Base-by-base conservation (phyloP, 2,888 invertebrate genomes). In the Xestia c-nigrum region DNA sequence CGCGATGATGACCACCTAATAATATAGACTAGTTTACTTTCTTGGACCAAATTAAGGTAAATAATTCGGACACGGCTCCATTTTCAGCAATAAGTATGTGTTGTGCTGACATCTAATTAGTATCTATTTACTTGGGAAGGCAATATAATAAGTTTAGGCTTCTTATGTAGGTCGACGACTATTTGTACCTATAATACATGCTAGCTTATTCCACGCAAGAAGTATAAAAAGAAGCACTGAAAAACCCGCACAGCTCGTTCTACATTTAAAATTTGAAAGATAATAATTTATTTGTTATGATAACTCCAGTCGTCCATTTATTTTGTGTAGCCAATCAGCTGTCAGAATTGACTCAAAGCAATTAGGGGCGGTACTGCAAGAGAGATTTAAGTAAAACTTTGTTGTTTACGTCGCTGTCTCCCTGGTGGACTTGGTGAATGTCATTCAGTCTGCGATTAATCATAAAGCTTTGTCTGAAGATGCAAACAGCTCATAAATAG, bases 361-460 rank as follows among this genome's bases (percentile, higher is more conserved):
- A 94, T 95, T 94, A 94, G 88, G 90, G 89, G 87, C 87, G 88
- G 88, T 86, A 87, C 89, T 89, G 91, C 89, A 89, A 91, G 93
- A 93, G 91, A 91, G 89, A 92, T 94, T 93, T 92, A 91, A 91
- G 90, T 89, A 90, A 92, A 93, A 94, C 90, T 94, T 94, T 91
- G 90, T 92, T 94, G 94, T 94, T 93, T 92, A 92, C 92, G 90
- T 78, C 84, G 50, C 72, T 75, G 81, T 91, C 90, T 76, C 85
- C 47, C 75, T 74, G 80, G 83, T 87, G 86, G 89, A 91, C 91
- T 90, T 86, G 81, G 88, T 86, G 82, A 90, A 92, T 92, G 92
- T 92, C 92, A 92, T 92, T 91, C 86, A 76, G 74, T 72, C 79
- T 81, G 90, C 91, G 87, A 94, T 95, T 94, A 94, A 95, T 95